Conservation (phyloP, 2,888 invertebrate genomes). For the Epistrophella euchroma region DNA sequence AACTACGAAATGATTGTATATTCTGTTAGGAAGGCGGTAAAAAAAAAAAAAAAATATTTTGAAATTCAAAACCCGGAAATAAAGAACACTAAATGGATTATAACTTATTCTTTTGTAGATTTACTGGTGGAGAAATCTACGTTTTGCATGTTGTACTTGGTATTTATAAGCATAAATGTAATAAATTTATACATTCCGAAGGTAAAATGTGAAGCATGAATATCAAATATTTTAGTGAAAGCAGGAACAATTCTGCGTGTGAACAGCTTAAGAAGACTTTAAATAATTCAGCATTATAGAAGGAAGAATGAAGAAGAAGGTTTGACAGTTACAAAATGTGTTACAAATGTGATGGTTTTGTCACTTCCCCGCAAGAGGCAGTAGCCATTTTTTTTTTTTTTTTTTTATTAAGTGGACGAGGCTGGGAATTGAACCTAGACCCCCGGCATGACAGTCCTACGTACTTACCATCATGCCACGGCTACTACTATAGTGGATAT, state of each 20-base stretch:
- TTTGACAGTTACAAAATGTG: too few relatives aligned
- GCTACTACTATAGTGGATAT: too few relatives aligned
- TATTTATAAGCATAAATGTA: background rate
- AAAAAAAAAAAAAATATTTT: slow-evolving; percentile 27
- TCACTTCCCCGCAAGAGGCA: too few relatives aligned
- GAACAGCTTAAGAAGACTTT: background rate
- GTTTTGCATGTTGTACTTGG: background rate
- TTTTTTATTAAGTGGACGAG: too few relatives aligned
- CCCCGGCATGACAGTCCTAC: too few relatives aligned
- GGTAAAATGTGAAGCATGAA: background rate
- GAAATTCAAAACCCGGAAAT: slow-evolving; percentile 65
- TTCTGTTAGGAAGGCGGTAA: slow-evolving; percentile 18
- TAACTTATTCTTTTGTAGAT: slow-evolving; percentile 13
- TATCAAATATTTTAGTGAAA: background rate
- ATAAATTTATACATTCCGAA: background rate
- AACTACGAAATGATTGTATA: background rate
- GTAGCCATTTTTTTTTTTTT: too few relatives aligned
- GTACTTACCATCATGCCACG: too few relatives aligned
- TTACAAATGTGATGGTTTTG: too few relatives aligned
- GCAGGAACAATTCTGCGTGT: background rate
- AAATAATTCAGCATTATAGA: too few relatives aligned
- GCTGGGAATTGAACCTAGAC: too few relatives aligned
- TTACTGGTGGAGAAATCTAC: background rate
- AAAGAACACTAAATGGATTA: slow-evolving; percentile 52
- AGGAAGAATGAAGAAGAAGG: too few relatives aligned